Base-by-base conservation (phyloP, 2,113 vertebrate genomes). In the Tetrax tetrax region DNA sequence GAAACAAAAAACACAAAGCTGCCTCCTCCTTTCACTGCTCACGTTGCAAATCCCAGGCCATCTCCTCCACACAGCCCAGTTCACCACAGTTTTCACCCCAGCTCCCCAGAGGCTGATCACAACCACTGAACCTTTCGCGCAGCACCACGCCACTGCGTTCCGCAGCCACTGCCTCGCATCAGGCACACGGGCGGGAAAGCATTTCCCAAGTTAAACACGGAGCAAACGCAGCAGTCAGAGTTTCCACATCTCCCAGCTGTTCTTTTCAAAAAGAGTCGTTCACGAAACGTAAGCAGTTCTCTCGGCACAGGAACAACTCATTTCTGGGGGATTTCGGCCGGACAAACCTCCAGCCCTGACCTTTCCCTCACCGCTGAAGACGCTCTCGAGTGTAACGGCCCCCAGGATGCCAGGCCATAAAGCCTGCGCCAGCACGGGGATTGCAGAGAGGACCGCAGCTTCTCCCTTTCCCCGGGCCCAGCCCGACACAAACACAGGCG, bases 81-180 rank as follows among this genome's bases (percentile, higher is more conserved):
- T n/a, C 64, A 71, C 33, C 9, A 5, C 41, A 3, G 37, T n/a
- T 65, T 43, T 24, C 43, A 4, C 21, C 4, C 50, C 51, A 1
- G 4, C 17, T 70, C 33, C 71, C n/a, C 2, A 0, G 41, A 45
- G 78, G 27, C 50, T 3, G 18, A 77, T 47, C 12, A 19, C 41
- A 59, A 12, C 21, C 64, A 24, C 29, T 74, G 41, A 60, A 59
- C 37, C 69, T 33, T 74, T 50, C 0, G 0, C 4, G 0, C 61
- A 66, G 59, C 51, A 19, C 6, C 2, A 2, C 1, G 1, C 61
- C 6, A 69, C 37, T 28, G 45, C 21, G 0, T 33, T 38, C 59
- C 7, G 5, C 35, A 28, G 3, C 24, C 4, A 0, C 5, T 2
- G 25, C 71, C 70, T 81, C 35, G 1, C 23, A 17, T 13, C 43